These are phyloP conservation scores for Zaprionus kolodkinae DNA, from an alignment of 1,140 invertebrate species.

Conservation along the genomic window DNA sequence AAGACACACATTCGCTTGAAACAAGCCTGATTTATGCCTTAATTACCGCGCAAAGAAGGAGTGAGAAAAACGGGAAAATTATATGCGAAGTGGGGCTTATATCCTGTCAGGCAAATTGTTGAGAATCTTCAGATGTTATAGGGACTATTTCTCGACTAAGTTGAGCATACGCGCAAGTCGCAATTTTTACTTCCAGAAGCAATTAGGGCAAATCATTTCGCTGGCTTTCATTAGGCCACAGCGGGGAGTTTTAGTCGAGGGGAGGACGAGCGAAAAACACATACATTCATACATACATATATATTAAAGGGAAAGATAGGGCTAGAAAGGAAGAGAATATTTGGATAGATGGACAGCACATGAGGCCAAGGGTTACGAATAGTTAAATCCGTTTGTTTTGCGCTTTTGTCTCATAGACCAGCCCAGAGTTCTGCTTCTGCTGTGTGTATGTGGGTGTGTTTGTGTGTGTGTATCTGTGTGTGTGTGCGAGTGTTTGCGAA, in stretches of 20 bases:
- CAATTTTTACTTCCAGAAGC: slow-evolving; percentile 12
- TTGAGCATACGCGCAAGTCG: background rate
- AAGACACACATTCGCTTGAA: background rate
- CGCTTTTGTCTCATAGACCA: slow-evolving; percentile 66
- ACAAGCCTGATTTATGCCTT: background rate
- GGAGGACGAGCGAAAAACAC: background rate
- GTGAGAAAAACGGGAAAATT: background rate
- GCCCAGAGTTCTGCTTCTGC: no score
- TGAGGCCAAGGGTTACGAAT: slow-evolving; percentile 68
- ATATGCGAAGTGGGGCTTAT: background rate
- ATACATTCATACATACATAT: background rate
- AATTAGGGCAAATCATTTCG: slow-evolving; percentile 47
- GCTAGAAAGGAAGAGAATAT: background rate
- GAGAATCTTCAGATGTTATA: no score
- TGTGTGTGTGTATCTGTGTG: slow-evolving; percentile 12
- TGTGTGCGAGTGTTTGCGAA: slow-evolving; percentile 49
- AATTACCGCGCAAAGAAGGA: background rate
- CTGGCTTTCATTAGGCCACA: slow-evolving; percentile 24
- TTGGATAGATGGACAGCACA: background rate
- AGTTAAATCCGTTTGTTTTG: slow-evolving; percentile 77
- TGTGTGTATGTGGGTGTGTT: slow-evolving; percentile 8
- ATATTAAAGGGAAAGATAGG: slow-evolving; percentile 2
- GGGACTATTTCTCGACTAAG: no score
- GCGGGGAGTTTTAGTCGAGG: slow-evolving; percentile 8
- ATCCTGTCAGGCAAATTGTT: no score